Evolutionary conservation across 2,113 vertebrate genomes (phyloP), one percentile per base, ranked within the genome.

Genomic region (Mungos mungo): DNA sequence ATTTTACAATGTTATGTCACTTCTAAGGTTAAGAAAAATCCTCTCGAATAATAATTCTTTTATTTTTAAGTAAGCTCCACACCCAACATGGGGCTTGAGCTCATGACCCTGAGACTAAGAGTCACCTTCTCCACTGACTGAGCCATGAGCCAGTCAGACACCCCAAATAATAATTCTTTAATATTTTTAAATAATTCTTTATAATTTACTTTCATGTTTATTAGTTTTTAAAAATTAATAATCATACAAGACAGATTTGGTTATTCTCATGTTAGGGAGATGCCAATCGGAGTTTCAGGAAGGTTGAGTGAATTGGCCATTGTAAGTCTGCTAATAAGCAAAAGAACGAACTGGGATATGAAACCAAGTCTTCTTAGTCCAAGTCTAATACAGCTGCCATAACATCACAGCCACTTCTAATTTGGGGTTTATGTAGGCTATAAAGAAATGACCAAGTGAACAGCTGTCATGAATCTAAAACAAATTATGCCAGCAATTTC

Each of bases 21-120:
- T 93, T 82, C 69, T 82, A 77, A 95, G 63, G 2, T 85, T 86
- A 86, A 95, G 33, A 88, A 94, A 95, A 95, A n/a, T 63, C 16
- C 35, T 77, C 71, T 77, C 33, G 89, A 63, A 50, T 85, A 95
- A 69, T 87, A 85, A 96, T 87, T 82, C 2, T 57, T 60, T 60
- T 60, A 60, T 60, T 60, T 60, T 60, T 60, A 60, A 57, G 57
- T 57, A 57, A 60, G 57, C 21, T 60, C 21, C 21, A 60, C 21
- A 23, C 57, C 57, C 57, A 23, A 60, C 57, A 60, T 60, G 21
- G 21, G 57, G 57, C 57, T 60, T 60, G 21, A 60, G 18, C 57
- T 60, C 57, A 60, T 23, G 57, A 60, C 57, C 57, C 57, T 60
- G 57, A 60, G 57, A 60, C 57, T 15, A 57, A 21, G 54, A 57